phyloP scores from a whole-genome alignment of 2,797 vertebrate genomes.

The Anguilla megastoma region DNA sequence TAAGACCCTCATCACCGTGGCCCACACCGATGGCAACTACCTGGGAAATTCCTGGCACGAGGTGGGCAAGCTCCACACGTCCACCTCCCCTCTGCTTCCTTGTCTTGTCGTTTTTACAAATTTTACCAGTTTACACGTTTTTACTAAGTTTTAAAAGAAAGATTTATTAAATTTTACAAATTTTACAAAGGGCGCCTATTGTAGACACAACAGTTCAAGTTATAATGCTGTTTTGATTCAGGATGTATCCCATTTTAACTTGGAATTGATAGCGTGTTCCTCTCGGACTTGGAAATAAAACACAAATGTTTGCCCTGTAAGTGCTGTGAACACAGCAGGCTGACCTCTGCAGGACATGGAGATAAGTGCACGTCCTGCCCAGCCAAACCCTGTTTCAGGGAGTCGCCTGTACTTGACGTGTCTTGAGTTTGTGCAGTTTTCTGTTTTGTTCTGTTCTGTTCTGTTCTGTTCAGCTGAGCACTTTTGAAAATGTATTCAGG shows the following conservation, averaged over 20 bases:
- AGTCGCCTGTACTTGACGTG: not conserved
- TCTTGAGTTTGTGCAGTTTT: not conserved
- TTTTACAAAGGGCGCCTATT: not conserved
- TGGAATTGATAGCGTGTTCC: not conserved
- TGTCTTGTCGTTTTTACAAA: not conserved
- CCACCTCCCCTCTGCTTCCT: not conserved
- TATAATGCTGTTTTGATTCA: not conserved
- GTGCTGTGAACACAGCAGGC: not conserved
- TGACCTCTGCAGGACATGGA: not conserved
- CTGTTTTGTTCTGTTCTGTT: too few relatives aligned
- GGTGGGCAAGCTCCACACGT: constrained; percentile 63
- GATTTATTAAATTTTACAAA: not conserved
- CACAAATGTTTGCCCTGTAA: not conserved
- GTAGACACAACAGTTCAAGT: not conserved
- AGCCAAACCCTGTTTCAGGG: not conserved
- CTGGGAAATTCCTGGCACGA: constrained; percentile 98
- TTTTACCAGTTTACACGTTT: not conserved
- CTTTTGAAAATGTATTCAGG: not conserved
- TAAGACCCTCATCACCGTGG: constrained; percentile 97
- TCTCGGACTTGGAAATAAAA: not conserved
- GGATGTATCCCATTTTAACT: not conserved
- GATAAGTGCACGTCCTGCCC: not conserved
- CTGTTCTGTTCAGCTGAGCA: not conserved
- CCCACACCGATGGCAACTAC: constrained; percentile 98
- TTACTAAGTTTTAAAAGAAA: too few relatives aligned